These are phyloP conservation scores for Scaptomyza hsui DNA, from an alignment of 1,140 invertebrate genomes.

Conservation along the genomic window DNA sequence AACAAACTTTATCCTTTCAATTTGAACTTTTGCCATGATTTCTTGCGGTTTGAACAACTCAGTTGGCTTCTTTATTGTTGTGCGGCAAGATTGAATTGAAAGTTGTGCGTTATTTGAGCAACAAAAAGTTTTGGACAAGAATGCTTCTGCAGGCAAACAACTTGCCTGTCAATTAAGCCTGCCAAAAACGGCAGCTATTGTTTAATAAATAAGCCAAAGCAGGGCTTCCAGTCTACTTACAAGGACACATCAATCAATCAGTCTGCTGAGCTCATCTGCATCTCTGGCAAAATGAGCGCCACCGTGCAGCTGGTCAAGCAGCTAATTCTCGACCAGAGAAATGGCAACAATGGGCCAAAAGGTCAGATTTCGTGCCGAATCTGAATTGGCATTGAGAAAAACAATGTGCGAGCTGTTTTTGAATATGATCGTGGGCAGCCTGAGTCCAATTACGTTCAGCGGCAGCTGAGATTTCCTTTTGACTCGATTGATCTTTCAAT, in stretches of 20 bases:
- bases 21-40: slow-evolving; percentile 40
- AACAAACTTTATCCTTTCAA: slow-evolving; percentile 47
- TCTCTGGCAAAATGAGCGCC: slow-evolving; percentile 42
- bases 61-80: slow-evolving; percentile 33
- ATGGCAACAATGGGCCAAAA: slow-evolving; percentile 59
- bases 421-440: slow-evolving; percentile 62
- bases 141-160: slow-evolving; percentile 5
- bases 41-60: slow-evolving; percentile 27
- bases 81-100: slow-evolving; percentile 42
- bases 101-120: slow-evolving; percentile 37
- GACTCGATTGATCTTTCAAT: slow-evolving; percentile 74
- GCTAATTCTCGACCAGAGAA: slow-evolving; percentile 64
- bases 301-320: slow-evolving; percentile 40
- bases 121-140: slow-evolving; percentile 31
- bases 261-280: slow-evolving; percentile 28
- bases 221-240: not conserved
- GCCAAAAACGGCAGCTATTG: slow-evolving; percentile 16
- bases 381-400: slow-evolving; percentile 22
- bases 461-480: slow-evolving; percentile 48
- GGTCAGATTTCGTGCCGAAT: slow-evolving; percentile 64
- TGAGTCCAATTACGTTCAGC: slow-evolving; percentile 71
- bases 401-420: slow-evolving; percentile 61
- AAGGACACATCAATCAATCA: slow-evolving; percentile 15
- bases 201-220: slow-evolving; percentile 10
- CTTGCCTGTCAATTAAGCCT: slow-evolving; percentile 28